Evolutionary conservation across 2,888 invertebrate genomes (phyloP).

Genomic region (Pollenia labialis): DNA sequence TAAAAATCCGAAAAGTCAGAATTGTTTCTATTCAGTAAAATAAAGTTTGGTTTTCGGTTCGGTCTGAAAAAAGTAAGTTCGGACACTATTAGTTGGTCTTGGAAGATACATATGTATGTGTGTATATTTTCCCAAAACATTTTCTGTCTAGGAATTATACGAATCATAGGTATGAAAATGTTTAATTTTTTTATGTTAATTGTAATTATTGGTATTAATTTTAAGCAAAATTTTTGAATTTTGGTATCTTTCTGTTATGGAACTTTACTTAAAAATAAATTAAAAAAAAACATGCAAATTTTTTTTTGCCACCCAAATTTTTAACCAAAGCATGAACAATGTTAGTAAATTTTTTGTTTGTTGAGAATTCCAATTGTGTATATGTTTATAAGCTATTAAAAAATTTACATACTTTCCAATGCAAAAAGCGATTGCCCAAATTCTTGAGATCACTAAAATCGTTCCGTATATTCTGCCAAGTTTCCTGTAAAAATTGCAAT

Average conservation of each 20-base stretch:
- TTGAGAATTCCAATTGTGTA: conserved; percentile 70
- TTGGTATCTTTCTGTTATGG: background rate
- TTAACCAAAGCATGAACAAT: background rate
- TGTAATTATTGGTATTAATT: no score
- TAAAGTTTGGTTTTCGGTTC: no score
- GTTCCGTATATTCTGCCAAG: conserved; percentile 87
- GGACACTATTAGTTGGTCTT: no score
- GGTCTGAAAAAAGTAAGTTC: no score
- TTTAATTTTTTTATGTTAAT: no score
- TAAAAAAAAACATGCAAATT: conserved; percentile 11
- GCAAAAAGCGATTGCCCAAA: conserved; percentile 88
- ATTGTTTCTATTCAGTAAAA: no score
- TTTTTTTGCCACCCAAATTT: background rate
- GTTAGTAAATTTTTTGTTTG: conserved; percentile 22
- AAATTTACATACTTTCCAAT: conserved; percentile 83
- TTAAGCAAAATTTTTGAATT: no score
- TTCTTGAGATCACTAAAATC: conserved; percentile 88
- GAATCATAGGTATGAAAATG: no score
- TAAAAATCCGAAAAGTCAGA: no score
- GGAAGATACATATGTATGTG: no score
- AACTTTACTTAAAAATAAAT: background rate
- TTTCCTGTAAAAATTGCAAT: conserved; percentile 81
- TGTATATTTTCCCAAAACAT: no score
- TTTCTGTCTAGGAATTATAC: no score
- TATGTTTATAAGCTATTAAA: background rate